phyloP scores from a whole-genome alignment of 2,113 vertebrate species.

The Phasianus colchicus region DNA sequence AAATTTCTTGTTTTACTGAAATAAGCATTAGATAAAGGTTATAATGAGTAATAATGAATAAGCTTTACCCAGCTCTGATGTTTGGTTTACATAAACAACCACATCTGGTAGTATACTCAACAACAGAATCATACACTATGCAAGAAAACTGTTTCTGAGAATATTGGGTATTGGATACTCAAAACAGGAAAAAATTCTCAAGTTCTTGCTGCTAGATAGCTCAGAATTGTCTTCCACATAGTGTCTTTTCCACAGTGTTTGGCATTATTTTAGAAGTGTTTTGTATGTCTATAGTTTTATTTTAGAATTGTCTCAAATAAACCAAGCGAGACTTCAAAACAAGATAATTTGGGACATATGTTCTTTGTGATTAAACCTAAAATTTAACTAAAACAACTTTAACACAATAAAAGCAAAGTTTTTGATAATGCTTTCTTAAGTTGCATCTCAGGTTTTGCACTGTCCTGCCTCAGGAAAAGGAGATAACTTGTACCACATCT shows the following conservation, averaged over 20 bases:
- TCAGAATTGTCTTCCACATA: background rate
- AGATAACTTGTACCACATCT: background rate
- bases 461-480: constrained; percentile 18
- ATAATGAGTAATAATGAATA: background rate
- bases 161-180: background rate
- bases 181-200: background rate
- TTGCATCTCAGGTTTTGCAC: constrained; percentile 33
- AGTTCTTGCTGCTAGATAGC: background rate
- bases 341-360: constrained; percentile 79
- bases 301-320: constrained; percentile 76
- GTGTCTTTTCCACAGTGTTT: background rate
- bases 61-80: background rate
- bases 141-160: background rate
- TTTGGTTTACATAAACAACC: background rate
- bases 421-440: constrained; percentile 55
- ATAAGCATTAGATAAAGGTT: background rate
- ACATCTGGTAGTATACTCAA: background rate
- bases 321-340: constrained; percentile 77
- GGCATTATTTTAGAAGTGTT: constrained; percentile 68
- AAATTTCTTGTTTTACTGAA: background rate
- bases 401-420: constrained; percentile 69
- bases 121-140: background rate
- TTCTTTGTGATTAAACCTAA: constrained; percentile 76
- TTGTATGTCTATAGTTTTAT: constrained; percentile 72
- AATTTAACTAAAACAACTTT: constrained; percentile 72